phyloP scores from a whole-genome alignment of 2,888 invertebrate genomes.

The Ochlodes sylvanus region DNA sequence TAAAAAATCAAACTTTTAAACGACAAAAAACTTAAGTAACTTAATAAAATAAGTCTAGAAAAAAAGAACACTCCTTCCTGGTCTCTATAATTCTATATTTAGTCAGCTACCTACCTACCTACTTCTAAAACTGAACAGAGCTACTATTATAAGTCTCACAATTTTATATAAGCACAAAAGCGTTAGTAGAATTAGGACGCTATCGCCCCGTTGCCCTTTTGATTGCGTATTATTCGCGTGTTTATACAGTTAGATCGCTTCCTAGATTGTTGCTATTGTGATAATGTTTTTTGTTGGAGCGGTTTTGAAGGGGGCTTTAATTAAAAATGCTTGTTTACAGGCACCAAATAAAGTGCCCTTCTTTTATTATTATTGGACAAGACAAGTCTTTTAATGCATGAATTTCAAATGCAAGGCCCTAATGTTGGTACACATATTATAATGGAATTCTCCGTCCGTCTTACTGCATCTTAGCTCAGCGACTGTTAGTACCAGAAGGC shows the following conservation, averaged over 20 bases:
- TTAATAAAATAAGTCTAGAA: no score
- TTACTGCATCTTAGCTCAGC: no score
- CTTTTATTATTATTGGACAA: conserved; percentile 20
- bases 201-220: conserved; percentile 78
- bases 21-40: no score
- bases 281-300: conserved; percentile 73
- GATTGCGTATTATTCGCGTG: conserved; percentile 83
- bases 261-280: conserved; percentile 84
- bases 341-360: conserved; percentile 52
- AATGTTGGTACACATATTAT: background rate
- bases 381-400: conserved; percentile 19
- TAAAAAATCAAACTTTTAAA: no score
- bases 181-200: conserved; percentile 43
- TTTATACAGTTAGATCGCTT: conserved; percentile 84
- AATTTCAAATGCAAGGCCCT: background rate
- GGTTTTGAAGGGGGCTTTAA: conserved; percentile 78
- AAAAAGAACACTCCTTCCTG: no score
- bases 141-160: background rate
- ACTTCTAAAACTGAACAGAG: no score
- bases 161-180: background rate
- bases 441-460: no score
- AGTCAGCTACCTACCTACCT: no score
- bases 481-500: no score
- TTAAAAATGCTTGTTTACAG: conserved; percentile 77
- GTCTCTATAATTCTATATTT: background rate